Conservation (phyloP, 2,113 vertebrate species). For the Alligator sinensis region DNA sequence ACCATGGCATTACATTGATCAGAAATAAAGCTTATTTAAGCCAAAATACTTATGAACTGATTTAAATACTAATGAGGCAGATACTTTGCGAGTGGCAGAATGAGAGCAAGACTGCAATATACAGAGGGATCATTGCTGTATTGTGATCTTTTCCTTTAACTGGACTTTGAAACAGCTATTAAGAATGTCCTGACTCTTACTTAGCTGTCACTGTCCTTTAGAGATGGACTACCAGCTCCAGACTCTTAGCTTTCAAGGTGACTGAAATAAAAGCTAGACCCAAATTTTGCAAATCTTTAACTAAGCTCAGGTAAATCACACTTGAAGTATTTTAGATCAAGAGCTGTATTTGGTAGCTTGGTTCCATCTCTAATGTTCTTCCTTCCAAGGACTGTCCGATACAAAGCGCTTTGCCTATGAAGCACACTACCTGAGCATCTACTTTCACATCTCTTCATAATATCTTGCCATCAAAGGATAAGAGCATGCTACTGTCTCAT, state of each 20-base stretch:
- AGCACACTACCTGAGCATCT: not conserved
- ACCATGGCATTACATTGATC: conserved; percentile 69
- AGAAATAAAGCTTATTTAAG: conserved; percentile 79
- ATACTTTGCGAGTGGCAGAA: conserved; percentile 27
- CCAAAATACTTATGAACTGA: conserved; percentile 65
- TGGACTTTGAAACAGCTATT: not conserved
- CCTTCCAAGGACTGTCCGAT: not conserved
- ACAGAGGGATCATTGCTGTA: not conserved
- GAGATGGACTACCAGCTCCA: fast-evolving
- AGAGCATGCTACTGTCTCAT: not conserved
- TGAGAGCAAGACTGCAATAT: not conserved
- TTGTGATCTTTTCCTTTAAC: not conserved
- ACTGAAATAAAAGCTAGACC: not conserved
- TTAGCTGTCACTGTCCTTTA: not conserved
- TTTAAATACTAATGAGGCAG: conserved; percentile 45
- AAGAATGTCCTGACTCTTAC: not conserved
- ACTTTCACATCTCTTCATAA: not conserved
- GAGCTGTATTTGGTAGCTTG: not conserved
- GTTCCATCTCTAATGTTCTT: not conserved
- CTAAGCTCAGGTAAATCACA: not conserved
- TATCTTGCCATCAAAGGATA: fast-evolving
- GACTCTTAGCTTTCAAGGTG: not conserved
- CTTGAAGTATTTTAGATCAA: not conserved
- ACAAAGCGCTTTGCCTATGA: not conserved
- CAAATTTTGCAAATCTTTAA: not conserved